Evolutionary conservation across 2,888 invertebrate species (phyloP).

Genomic region (Drosophila testacea): DNA sequence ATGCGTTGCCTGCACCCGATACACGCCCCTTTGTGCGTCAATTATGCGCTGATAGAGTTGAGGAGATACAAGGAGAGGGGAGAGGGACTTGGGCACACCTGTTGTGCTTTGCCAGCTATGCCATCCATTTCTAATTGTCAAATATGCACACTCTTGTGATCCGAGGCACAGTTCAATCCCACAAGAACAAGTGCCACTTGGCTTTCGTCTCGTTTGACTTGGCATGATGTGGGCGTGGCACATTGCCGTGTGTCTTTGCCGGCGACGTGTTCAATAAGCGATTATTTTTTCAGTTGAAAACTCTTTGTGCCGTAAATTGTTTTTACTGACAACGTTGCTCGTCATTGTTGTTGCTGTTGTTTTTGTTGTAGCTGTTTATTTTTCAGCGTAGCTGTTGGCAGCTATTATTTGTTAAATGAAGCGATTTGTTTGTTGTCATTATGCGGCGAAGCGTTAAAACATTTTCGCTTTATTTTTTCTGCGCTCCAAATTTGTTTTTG

Average conservation of each 20-base stretch:
- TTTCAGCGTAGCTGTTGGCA: conserved; percentile 70
- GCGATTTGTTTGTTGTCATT: conserved; percentile 83
- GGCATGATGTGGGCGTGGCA: conserved; percentile 34
- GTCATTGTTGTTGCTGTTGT: conserved; percentile 22
- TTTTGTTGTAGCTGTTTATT: conserved; percentile 47
- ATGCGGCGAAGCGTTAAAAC: conserved; percentile 82
- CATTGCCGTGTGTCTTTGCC: conserved; percentile 37
- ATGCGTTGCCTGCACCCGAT: conserved; percentile 47
- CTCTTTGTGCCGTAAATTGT: conserved; percentile 62
- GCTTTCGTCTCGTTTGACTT: conserved; percentile 30
- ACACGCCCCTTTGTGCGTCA: conserved; percentile 37
- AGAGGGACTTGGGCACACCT: conserved; percentile 29
- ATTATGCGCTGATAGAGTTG: conserved; percentile 32
- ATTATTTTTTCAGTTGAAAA: conserved; percentile 77
- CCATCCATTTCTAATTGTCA: conserved; percentile 67
- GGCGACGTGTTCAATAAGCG: conserved; percentile 74
- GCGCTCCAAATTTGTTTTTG: conserved; percentile 68
- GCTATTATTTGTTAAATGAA: conserved; percentile 84
- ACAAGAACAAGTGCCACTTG: conserved; percentile 66
- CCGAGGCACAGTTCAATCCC: conserved; percentile 32
- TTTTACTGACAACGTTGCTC: conserved; percentile 44
- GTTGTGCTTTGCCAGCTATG: conserved; percentile 31
- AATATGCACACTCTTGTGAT: conserved; percentile 70
- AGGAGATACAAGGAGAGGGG: not conserved
- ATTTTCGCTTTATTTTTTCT: conserved; percentile 80